Conservation (phyloP, 2,888 invertebrate genomes). For the Rhodophaea formosa region DNA sequence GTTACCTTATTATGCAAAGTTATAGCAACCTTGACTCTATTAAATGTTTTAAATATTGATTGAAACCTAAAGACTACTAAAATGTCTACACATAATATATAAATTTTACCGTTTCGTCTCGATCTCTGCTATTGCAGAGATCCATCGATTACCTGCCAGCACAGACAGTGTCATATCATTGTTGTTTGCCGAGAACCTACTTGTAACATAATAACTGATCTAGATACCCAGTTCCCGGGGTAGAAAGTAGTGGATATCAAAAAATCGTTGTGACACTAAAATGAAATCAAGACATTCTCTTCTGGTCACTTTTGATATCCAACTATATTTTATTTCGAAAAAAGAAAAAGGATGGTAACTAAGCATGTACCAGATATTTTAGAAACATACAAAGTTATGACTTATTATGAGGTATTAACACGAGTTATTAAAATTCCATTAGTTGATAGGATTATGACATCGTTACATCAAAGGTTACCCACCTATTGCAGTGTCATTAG, state of each 20-base stretch:
- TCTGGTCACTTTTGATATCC: too few relatives aligned
- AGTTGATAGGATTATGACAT: neutral
- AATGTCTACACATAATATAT: neutral
- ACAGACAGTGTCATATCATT: slow-evolving; percentile 48
- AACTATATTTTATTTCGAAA: too few relatives aligned
- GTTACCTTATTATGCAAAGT: neutral
- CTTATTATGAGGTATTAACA: neutral
- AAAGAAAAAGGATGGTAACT: too few relatives aligned
- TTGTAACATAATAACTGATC: slow-evolving; percentile 54
- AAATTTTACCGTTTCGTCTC: too few relatives aligned
- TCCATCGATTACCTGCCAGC: slow-evolving; percentile 18
- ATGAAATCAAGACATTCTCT: neutral
- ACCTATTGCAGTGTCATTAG: neutral
- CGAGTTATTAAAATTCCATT: neutral
- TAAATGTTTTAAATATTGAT: neutral
- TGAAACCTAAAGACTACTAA: neutral
- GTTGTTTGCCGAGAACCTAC: slow-evolving; percentile 40
- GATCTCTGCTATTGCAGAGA: too few relatives aligned
- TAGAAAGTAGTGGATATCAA: slow-evolving; percentile 39
- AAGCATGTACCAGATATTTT: too few relatives aligned
- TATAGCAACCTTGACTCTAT: neutral
- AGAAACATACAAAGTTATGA: too few relatives aligned
- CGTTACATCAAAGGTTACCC: neutral
- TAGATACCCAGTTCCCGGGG: slow-evolving; percentile 62
- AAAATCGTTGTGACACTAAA: neutral